These are phyloP conservation scores for Nomia melanderi DNA, from an alignment of 1,140 invertebrate genomes.

Conservation along the genomic window DNA sequence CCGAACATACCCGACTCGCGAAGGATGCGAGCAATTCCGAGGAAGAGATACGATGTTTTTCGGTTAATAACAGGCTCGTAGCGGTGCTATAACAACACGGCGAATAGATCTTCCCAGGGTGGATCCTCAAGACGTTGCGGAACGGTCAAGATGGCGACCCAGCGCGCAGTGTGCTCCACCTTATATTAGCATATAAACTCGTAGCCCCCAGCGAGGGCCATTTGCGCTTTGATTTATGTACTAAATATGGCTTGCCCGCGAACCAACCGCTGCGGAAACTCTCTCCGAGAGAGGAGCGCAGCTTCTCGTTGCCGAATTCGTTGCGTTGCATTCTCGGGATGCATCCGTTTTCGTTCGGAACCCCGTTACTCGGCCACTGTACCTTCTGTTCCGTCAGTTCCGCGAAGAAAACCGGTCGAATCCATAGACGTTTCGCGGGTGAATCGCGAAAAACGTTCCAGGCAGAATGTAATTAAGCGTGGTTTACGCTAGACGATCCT, in stretches of 20 bases:
- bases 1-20: no score
- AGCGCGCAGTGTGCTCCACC: slow-evolving; percentile 72
- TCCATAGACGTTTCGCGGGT: background rate
- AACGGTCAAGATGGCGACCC: slow-evolving; percentile 77
- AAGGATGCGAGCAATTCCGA: no score
- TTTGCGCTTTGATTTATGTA: slow-evolving; percentile 79
- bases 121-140: slow-evolving; percentile 70
- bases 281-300: slow-evolving; percentile 41
- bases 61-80: slow-evolving; percentile 4
- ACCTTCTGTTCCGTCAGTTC: no score
- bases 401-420: no score
- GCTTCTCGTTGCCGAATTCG: slow-evolving; percentile 50
- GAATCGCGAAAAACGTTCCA: no score
- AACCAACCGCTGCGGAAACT: slow-evolving; percentile 53
- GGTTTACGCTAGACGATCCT: background rate
- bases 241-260: slow-evolving; percentile 78
- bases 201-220: slow-evolving; percentile 73
- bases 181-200: slow-evolving; percentile 81
- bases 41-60: background rate
- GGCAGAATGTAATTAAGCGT: background rate
- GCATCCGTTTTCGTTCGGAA: slow-evolving; percentile 16
- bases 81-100: slow-evolving; percentile 31
- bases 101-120: slow-evolving; percentile 30
- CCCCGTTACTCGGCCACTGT: background rate
- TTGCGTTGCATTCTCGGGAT: background rate